A percentile compares a stretch with the other conserved stretches of the same genome.
phyloP scores from a whole-genome alignment of 2,888 invertebrate genomes.

The Napeogenes sylphis region DNA sequence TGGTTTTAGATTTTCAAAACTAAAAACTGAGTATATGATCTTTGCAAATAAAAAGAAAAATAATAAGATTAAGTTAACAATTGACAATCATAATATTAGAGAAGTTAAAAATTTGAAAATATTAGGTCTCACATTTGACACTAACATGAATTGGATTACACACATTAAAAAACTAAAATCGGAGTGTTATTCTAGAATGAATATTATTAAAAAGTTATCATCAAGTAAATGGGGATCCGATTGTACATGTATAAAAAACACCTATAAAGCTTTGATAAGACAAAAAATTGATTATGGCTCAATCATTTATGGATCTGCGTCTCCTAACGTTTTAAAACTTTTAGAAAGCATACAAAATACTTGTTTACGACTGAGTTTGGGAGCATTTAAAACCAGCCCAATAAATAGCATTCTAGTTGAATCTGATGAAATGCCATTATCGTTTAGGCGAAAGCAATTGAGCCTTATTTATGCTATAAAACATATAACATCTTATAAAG shows the following conservation, averaged over 20 bases:
- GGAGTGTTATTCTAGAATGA: constrained; percentile 24
- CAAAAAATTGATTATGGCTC: constrained; percentile 24
- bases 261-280: constrained; percentile 21
- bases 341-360: constrained; percentile 30
- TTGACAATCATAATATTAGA: constrained; percentile 14
- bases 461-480: constrained; percentile 8
- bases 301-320: constrained; percentile 23
- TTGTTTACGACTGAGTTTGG: constrained; percentile 17
- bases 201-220: constrained; percentile 23
- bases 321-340: constrained; percentile 6
- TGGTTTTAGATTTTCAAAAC: constrained; percentile 26
- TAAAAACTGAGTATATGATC: constrained; percentile 25
- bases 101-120: constrained; percentile 22
- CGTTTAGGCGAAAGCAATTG: constrained; percentile 18
- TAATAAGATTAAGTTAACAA: constrained; percentile 8
- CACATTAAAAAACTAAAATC: constrained; percentile 26
- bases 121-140: constrained; percentile 22
- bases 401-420: constrained; percentile 19
- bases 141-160: constrained; percentile 19
- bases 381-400: constrained; percentile 20
- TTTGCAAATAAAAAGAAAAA: constrained; percentile 17
- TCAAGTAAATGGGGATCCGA: constrained; percentile 25
- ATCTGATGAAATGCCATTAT: constrained; percentile 18
- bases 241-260: constrained; percentile 16
- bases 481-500: no score